A percentile compares a stretch with the other conserved stretches of the same genome.
These are phyloP conservation scores for Acanthoscelides obtectus DNA, from an alignment of 2,888 invertebrate species.

Conservation along the genomic window DNA sequence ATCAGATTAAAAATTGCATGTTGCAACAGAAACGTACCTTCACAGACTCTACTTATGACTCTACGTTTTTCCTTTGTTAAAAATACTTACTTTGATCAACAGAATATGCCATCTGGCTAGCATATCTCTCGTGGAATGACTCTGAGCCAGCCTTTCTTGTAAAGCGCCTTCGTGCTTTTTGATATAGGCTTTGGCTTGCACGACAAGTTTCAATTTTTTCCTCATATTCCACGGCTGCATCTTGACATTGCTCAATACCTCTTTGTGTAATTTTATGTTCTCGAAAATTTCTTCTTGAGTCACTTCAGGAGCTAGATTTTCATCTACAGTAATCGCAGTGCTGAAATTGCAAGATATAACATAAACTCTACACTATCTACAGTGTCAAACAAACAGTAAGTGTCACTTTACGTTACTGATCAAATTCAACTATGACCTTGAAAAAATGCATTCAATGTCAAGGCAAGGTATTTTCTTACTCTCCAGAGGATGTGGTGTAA, in stretches of 20 bases:
- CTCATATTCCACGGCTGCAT: conserved; percentile 81
- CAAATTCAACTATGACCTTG: no score
- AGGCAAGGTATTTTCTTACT: conserved; percentile 60
- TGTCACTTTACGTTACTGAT: no score
- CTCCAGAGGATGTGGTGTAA: conserved; percentile 81
- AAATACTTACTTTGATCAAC: conserved; percentile 64
- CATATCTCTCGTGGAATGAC: conserved; percentile 78
- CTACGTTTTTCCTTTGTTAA: no score
- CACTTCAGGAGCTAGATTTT: conserved; percentile 56
- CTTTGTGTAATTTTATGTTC: conserved; percentile 86
- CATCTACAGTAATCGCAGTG: conserved; percentile 74
- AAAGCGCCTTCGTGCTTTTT: conserved; percentile 86
- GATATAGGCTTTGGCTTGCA: conserved; percentile 82
- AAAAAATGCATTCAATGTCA: background rate
- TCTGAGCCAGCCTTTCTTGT: conserved; percentile 85
- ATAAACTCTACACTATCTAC: no score
- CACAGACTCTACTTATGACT: no score
- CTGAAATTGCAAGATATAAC: conserved; percentile 43
- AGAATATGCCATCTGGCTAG: conserved; percentile 80
- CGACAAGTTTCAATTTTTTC: conserved; percentile 75
- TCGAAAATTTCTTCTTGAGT: conserved; percentile 86
- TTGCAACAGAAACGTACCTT: no score
- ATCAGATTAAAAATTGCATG: no score
- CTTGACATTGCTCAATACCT: conserved; percentile 81
- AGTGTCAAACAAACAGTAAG: no score